Conservation (phyloP, 2,113 vertebrate genomes). For the Cyanoderma ruficeps region DNA sequence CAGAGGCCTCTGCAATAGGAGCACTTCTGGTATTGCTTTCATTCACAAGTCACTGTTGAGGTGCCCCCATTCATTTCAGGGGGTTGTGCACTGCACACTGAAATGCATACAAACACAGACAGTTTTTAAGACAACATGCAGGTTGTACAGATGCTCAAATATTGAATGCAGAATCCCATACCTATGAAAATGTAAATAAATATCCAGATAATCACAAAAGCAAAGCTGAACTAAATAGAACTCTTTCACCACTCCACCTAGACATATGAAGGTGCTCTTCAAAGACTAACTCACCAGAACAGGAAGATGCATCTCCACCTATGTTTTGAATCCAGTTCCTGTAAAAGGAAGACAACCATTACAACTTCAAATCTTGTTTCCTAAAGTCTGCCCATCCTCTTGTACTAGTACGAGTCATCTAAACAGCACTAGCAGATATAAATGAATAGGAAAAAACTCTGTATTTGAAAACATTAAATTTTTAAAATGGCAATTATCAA, state of each 20-base stretch:
- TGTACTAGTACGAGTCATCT: background rate
- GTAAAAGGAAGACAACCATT: constrained; percentile 52
- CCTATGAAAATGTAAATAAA: background rate
- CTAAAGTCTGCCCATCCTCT: background rate
- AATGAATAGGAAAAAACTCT: background rate
- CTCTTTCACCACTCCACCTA: background rate
- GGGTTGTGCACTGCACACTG: background rate
- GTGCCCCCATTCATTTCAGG: background rate
- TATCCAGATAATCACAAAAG: background rate
- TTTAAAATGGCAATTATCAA: background rate
- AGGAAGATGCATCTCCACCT: constrained; percentile 82
- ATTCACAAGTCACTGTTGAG: background rate
- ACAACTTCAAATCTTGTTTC: background rate
- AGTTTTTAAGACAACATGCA: constrained; percentile 11
- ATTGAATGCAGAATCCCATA: background rate
- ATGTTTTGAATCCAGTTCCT: constrained; percentile 88
- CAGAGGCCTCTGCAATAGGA: background rate
- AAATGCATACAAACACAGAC: constrained; percentile 16
- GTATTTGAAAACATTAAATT: background rate
- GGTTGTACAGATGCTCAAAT: background rate
- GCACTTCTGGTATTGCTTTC: background rate
- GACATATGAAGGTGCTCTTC: background rate
- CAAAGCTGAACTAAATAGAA: background rate
- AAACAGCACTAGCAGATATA: background rate
- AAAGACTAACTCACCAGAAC: constrained; percentile 76